A percentile compares a stretch with the other conserved stretches of the same genome.
Conservation (phyloP, 1,140 invertebrate genomes). For the Drosophila parabipectinata region DNA sequence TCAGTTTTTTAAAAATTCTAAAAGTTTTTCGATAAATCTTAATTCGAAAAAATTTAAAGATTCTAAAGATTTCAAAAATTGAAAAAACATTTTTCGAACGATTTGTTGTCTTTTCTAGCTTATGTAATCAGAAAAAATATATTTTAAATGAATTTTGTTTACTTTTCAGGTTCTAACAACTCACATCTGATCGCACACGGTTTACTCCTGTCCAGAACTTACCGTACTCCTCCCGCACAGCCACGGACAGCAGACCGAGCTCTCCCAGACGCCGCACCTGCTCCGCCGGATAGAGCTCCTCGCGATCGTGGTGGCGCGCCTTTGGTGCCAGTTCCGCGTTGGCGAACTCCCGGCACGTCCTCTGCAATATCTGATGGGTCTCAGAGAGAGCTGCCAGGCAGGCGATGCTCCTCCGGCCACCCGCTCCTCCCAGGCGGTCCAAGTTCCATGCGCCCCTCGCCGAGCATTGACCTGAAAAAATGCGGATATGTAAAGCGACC, state of each 20-base stretch:
- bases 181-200: background rate
- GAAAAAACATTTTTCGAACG: background rate
- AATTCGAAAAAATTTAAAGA: no score
- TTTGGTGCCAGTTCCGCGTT: slow-evolving; percentile 95
- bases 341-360: slow-evolving; percentile 97
- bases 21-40: no score
- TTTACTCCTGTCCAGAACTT: background rate
- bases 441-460: background rate
- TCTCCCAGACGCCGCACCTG: slow-evolving; percentile 96
- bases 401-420: slow-evolving; percentile 84
- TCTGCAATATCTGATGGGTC: slow-evolving; percentile 95
- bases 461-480: slow-evolving; percentile 54
- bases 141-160: background rate
- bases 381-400: slow-evolving; percentile 91
- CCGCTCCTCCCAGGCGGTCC: background rate
- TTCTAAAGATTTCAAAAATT: background rate
- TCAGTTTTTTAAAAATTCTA: no score
- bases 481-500: background rate
- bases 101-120: background rate
- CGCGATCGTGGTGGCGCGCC: slow-evolving; percentile 92
- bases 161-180: background rate
- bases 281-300: slow-evolving; percentile 92
- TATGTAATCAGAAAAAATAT: background rate
- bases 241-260: slow-evolving; percentile 93
- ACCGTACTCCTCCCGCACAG: slow-evolving; percentile 91